phyloP scores from a whole-genome alignment of 1,140 invertebrate genomes.

The Drosophila sp. region DNA sequence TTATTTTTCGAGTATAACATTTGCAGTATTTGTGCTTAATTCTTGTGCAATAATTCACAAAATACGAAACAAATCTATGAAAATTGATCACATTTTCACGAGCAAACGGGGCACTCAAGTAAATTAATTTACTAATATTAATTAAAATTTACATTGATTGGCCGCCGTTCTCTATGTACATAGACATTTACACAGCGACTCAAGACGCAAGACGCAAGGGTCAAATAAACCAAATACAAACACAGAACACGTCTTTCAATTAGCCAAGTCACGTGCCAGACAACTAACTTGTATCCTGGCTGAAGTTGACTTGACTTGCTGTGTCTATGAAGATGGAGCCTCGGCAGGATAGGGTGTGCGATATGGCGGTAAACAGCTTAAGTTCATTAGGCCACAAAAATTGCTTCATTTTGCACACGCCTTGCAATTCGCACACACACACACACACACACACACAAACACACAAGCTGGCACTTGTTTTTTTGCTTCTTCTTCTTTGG shows the following conservation, averaged over 20 bases:
- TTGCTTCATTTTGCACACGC: slow-evolving; percentile 49
- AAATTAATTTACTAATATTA: slow-evolving; percentile 32
- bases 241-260: slow-evolving; percentile 37
- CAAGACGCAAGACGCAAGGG: not conserved
- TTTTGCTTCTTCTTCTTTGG: not conserved
- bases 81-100: slow-evolving; percentile 1
- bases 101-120: not conserved
- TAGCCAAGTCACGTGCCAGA: slow-evolving; percentile 43
- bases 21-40: not conserved
- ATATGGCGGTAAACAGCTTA: slow-evolving; percentile 32
- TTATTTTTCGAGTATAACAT: not conserved
- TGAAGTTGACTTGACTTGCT: not conserved
- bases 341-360: not conserved
- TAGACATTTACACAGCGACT: not conserved
- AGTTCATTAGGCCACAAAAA: slow-evolving; percentile 59
- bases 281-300: slow-evolving; percentile 15
- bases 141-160: slow-evolving; percentile 21
- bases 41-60: not conserved
- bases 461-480: no score
- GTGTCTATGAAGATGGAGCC: not conserved
- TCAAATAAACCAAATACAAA: slow-evolving; percentile 11
- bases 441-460: no score
- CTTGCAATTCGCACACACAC: slow-evolving; percentile 30
- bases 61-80: slow-evolving; percentile 2
- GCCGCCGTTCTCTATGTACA: not conserved